Percentiles rank a stretch among this genome's conserved stretches.
Evolutionary conservation across 2,797 vertebrate genomes (phyloP).

Genomic region (Takifugu ocellatus): DNA sequence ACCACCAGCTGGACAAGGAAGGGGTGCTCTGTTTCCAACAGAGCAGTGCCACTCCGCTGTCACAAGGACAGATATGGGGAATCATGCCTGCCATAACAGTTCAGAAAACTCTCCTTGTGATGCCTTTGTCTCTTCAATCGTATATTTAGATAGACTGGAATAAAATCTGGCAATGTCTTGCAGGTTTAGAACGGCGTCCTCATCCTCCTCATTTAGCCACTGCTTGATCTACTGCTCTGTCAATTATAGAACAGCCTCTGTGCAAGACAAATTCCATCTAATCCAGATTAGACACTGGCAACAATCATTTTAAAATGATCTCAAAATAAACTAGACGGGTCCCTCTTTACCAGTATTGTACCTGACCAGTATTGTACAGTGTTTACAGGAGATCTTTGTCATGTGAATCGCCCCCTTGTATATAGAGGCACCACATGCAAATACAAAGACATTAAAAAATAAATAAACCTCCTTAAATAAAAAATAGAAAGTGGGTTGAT

Average conservation of each 20-base stretch:
- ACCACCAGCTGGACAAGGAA: no score
- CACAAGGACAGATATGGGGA: no score
- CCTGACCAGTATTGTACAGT: slow-evolving; percentile 4
- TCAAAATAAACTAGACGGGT: slow-evolving; percentile 7
- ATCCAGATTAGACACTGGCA: slow-evolving; percentile 45
- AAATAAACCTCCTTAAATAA: background rate
- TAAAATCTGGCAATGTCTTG: no score
- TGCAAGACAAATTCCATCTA: slow-evolving; percentile 39
- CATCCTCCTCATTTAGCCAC: background rate
- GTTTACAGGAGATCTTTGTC: slow-evolving; percentile 11
- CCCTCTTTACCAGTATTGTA: background rate
- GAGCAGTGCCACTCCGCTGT: no score
- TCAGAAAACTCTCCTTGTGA: no score
- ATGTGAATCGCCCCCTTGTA: slow-evolving; percentile 14
- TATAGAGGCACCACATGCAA: slow-evolving; percentile 1
- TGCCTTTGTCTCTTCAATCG: no score
- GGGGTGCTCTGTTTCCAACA: no score
- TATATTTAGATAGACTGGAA: no score
- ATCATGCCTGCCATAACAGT: no score
- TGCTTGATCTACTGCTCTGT: slow-evolving; percentile 4
- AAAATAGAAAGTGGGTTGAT: no score
- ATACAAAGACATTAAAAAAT: no score
- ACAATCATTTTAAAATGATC: slow-evolving; percentile 34
- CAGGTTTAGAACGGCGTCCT: background rate
- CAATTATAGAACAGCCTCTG: slow-evolving; percentile 14